Evolutionary conservation across 2,797 vertebrate genomes (phyloP).

Genomic region (Cynopterus sphinx): DNA sequence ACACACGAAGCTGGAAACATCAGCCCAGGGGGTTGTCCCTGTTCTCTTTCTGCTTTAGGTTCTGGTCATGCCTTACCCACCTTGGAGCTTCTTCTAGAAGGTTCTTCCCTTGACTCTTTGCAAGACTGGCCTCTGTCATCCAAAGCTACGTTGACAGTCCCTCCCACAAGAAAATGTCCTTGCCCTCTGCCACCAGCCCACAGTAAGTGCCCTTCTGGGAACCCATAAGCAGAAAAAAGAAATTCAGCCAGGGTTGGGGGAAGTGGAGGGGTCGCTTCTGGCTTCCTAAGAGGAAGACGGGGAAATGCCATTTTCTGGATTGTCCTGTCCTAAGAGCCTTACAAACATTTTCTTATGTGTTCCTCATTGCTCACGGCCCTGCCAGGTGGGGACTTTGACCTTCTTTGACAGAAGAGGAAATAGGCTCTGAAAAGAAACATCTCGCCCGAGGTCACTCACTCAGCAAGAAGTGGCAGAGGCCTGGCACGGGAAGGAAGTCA

Average conservation of each 20-base stretch:
- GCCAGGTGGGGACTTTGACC: fast-evolving
- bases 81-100: too few species aligned
- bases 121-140: background rate
- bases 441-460: fast-evolving
- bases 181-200: background rate
- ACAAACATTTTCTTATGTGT: too few species aligned
- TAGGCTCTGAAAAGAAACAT: too few species aligned
- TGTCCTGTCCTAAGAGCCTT: background rate
- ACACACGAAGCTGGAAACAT: background rate
- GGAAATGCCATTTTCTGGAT: background rate
- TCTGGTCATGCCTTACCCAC: background rate
- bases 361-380: too few species aligned
- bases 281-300: background rate
- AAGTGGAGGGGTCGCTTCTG: background rate
- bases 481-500: fast-evolving
- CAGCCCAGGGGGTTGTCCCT: background rate
- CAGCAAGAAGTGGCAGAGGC: background rate
- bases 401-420: background rate
- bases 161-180: background rate
- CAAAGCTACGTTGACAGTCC: background rate
- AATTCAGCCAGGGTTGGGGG: background rate
- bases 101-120: background rate
- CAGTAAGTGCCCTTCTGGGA: background rate
- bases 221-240: background rate
- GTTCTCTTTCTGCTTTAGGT: background rate